Evolutionary conservation across 2,888 invertebrate genomes (phyloP), one percentile per base, ranked within the genome.

Genomic region (Dysmachus trigonus): DNA sequence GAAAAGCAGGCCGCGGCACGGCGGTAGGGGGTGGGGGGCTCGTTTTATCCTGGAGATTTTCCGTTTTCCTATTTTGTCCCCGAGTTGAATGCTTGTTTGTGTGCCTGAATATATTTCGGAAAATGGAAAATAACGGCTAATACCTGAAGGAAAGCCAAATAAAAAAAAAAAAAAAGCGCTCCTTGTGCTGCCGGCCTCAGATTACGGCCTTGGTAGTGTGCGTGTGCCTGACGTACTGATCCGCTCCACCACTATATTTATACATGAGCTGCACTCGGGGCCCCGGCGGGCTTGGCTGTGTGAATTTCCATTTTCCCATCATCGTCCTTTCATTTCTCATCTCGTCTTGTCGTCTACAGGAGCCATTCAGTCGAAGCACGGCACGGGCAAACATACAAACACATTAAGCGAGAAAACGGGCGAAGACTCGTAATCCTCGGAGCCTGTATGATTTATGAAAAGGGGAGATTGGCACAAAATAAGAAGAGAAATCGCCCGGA

Each of bases 361-460:
- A 76, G n/a, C 82, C 62, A 82, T 82, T 82, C 82, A 83, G 41
- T 71, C 81, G n/a, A 51, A 31, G 81, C 81, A 84, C 72, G 73
- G 27, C 47, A 84, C 51, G 47, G 73, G 27, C 47, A 84, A 73
- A 72, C 72, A 73, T 18, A 84, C 73, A 85, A 85, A 74, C 73
- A 74, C 74, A 73, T 73, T 85, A 51, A 85, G 51, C 18, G 41
- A 47, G 27, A 85, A 85, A 74, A 85, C 33, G 72, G 18, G 35
- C 38, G 33, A 82, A 84, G 71, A 38, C 13, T 72, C 41, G 76
- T 85, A 76, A 85, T 85, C 85, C 85, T 76, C 10, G 30, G 53
- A 27, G 76, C 85, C 53, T 73, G 62, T 85, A 85, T 85, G 85
- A 85, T 85, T 85, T 85, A 85, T 85, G 85, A 85, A 85, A 85